A percentile compares a stretch with the other conserved stretches of the same genome.
phyloP scores from a whole-genome alignment of 2,113 vertebrate genomes.

The Zootoca vivipara region DNA sequence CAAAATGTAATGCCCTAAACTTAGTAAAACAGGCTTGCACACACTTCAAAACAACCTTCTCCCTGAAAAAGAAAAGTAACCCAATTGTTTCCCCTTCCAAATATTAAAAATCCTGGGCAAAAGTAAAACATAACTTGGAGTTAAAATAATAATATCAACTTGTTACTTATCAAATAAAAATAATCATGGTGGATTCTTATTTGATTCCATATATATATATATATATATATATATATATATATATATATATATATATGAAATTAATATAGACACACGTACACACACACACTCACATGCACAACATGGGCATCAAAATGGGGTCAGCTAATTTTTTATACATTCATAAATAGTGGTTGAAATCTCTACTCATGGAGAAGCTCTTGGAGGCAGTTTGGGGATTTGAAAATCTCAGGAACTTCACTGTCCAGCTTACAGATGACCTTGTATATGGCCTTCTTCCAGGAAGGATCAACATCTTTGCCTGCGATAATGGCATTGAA shows the following conservation, averaged over 20 bases:
- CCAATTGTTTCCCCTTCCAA: conserved; percentile 73
- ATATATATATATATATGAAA: conserved; percentile 75
- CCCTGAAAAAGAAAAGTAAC: conserved; percentile 77
- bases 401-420: conserved; percentile 98
- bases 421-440: conserved; percentile 99
- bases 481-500: conserved; percentile 99
- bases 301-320: conserved; percentile 73
- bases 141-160: conserved; percentile 79
- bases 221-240: conserved; percentile 69
- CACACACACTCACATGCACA: conserved; percentile 67
- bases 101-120: conserved; percentile 81
- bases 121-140: conserved; percentile 79
- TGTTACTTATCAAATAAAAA: conserved; percentile 63
- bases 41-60: conserved; percentile 78
- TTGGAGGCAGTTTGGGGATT: conserved; percentile 98
- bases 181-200: conserved; percentile 71
- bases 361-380: conserved; percentile 98
- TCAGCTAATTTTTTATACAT: conserved; percentile 82
- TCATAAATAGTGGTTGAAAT: conserved; percentile 81
- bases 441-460: conserved; percentile 99
- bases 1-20: conserved; percentile 84
- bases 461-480: conserved; percentile 99
- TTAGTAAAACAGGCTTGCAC: conserved; percentile 81
- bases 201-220: conserved; percentile 70
- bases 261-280: conserved; percentile 70